Percentiles rank a stretch among this genome's conserved stretches.
These are phyloP conservation scores for Griposia aprilina DNA, from an alignment of 2,888 invertebrate genomes.

Conservation along the genomic window DNA sequence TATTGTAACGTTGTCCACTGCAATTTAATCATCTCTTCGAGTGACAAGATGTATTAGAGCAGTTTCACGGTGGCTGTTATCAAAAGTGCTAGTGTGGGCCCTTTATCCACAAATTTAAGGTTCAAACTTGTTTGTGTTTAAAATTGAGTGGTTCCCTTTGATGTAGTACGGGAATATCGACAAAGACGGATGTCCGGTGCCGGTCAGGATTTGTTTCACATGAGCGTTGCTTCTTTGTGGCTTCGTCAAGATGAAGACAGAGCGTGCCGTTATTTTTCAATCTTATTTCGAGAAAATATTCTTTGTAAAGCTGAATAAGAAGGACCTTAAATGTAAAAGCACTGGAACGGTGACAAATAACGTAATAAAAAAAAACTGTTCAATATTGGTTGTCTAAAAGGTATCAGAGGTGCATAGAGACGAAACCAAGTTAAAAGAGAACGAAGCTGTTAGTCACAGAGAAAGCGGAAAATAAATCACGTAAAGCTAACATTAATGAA, in stretches of 20 bases:
- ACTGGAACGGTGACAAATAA: not conserved
- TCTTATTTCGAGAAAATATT: constrained; percentile 3
- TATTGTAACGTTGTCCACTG: constrained; percentile 78
- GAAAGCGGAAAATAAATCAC: constrained; percentile 13
- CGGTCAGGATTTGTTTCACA: constrained; percentile 91
- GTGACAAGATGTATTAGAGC: constrained; percentile 85
- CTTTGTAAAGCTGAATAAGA: not conserved
- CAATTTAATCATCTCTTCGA: constrained; percentile 85
- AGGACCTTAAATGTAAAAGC: not conserved
- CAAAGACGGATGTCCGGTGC: constrained; percentile 91
- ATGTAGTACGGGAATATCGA: constrained; percentile 90
- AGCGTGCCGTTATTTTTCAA: constrained; percentile 11
- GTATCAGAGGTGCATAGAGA: not conserved
- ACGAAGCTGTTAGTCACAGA: not conserved
- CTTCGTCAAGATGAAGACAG: constrained; percentile 70
- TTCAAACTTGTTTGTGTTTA: constrained; percentile 78
- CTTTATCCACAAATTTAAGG: constrained; percentile 75
- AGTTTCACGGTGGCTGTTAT: constrained; percentile 75
- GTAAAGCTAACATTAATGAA: constrained; percentile 5
- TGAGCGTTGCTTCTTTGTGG: constrained; percentile 81
- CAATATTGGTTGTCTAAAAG: not conserved
- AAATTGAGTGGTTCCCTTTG: constrained; percentile 85
- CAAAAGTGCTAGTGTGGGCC: constrained; percentile 66
- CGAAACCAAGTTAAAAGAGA: not conserved
- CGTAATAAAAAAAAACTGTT: not conserved